A percentile compares a stretch with the other conserved stretches of the same genome.
Conservation (phyloP, 2,888 invertebrate species). For the Stenodera caucasica region DNA sequence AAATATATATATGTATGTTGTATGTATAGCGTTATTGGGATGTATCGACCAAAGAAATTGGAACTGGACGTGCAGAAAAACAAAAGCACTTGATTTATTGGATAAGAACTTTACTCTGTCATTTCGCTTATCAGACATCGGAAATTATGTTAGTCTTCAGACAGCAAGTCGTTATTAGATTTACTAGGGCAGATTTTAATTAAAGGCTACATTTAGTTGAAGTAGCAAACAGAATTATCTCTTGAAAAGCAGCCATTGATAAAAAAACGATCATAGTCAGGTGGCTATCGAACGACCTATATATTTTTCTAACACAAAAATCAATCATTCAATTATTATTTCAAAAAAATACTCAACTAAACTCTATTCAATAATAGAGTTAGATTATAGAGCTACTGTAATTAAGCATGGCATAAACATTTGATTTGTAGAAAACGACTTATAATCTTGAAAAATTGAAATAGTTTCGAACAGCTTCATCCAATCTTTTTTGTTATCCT, state of each 20-base stretch:
- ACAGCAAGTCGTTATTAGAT: constrained; percentile 38
- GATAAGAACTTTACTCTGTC: constrained; percentile 41
- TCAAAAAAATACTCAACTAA: too few relatives aligned
- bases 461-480: too few relatives aligned
- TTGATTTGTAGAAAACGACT: too few relatives aligned
- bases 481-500: neutral
- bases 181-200: constrained; percentile 32
- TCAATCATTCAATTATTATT: too few relatives aligned
- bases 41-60: constrained; percentile 48
- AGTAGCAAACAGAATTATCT: constrained; percentile 6
- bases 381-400: too few relatives aligned
- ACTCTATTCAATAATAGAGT: too few relatives aligned
- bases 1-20: too few relatives aligned
- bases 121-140: constrained; percentile 44
- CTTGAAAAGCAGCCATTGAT: neutral
- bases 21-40: too few relatives aligned
- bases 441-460: too few relatives aligned
- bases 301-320: neutral
- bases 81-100: constrained; percentile 46
- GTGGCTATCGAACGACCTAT: neutral
- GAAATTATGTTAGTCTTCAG: constrained; percentile 42
- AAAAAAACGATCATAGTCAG: neutral
- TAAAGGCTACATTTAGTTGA: constrained; percentile 21
- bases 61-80: constrained; percentile 52
- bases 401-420: too few relatives aligned